These are phyloP conservation scores for Microcaecilia unicolor DNA, from an alignment of 2,797 vertebrate species.

Conservation along the genomic window DNA sequence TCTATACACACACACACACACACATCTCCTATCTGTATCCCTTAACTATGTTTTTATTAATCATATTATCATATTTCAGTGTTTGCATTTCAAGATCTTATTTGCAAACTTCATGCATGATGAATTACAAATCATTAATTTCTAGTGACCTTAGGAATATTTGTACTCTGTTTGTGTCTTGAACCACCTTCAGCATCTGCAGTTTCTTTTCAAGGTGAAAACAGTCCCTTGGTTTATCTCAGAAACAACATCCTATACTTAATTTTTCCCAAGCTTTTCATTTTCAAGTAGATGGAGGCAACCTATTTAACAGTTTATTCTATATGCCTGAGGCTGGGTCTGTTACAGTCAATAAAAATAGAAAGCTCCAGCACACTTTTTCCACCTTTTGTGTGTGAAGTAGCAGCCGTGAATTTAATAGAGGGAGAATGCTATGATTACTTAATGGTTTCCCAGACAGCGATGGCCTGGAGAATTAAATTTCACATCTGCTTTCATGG, in stretches of 20 bases:
- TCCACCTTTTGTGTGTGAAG: conserved; percentile 92
- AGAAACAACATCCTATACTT: conserved; percentile 61
- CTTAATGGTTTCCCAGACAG: conserved; percentile 99
- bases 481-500: conserved; percentile 99
- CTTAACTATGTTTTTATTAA: too few relatives aligned
- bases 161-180: conserved; percentile 48
- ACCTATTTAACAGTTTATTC: conserved; percentile 82
- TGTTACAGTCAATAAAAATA: conserved; percentile 85
- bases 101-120: conserved; percentile 16
- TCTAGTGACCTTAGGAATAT: conserved; percentile 33
- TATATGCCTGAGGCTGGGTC: conserved; percentile 76
- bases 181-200: conserved; percentile 20
- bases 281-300: conserved; percentile 84
- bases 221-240: conserved; percentile 42
- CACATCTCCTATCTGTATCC: too few relatives aligned
- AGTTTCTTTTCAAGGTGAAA: conserved; percentile 63
- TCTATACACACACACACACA: too few relatives aligned
- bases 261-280: conserved; percentile 83
- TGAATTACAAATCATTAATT: conserved; percentile 12
- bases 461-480: conserved; percentile 98
- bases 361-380: conserved; percentile 75
- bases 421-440: conserved; percentile 97
- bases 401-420: conserved; percentile 95
- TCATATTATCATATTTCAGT: too few relatives aligned
- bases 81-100: too few relatives aligned